Evolutionary conservation across 1,140 invertebrate genomes (phyloP).

Genomic region (Diorhabda sublineata): DNA sequence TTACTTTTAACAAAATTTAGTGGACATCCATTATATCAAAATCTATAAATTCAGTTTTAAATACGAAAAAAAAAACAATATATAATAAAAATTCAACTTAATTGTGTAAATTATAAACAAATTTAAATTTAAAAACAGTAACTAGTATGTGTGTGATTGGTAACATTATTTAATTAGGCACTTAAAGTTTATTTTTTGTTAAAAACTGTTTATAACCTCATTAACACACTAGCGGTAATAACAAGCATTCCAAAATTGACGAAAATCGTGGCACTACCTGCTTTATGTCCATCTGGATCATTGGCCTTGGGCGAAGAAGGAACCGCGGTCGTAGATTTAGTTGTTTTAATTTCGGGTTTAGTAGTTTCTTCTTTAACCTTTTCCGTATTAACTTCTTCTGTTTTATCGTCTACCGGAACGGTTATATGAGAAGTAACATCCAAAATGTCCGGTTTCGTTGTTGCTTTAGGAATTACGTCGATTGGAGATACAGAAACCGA

Average conservation of each 20-base stretch:
- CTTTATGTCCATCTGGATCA: not conserved
- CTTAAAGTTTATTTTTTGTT: not conserved
- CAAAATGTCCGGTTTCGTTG: not conserved
- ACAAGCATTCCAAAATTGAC: not conserved
- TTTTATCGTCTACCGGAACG: not conserved
- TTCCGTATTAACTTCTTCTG: not conserved
- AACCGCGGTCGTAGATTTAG: not conserved
- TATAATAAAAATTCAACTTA: too few species aligned
- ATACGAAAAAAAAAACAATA: too few species aligned
- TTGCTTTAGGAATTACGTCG: not conserved
- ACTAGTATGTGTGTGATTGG: too few species aligned
- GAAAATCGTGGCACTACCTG: not conserved
- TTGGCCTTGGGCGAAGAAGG: not conserved
- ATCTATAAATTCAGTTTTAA: too few species aligned
- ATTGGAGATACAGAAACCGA: not conserved
- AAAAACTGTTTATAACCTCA: conserved; percentile 5
- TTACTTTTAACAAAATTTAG: too few species aligned
- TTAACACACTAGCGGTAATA: not conserved
- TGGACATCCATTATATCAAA: too few species aligned
- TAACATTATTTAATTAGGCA: not conserved
- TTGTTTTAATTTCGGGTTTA: not conserved
- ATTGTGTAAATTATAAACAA: too few species aligned
- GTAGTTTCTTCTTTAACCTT: not conserved
- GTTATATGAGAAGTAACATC: not conserved
- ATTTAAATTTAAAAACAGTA: too few species aligned